Evolutionary conservation across 1,140 invertebrate genomes (phyloP).

Genomic region (Bombus polaris): DNA sequence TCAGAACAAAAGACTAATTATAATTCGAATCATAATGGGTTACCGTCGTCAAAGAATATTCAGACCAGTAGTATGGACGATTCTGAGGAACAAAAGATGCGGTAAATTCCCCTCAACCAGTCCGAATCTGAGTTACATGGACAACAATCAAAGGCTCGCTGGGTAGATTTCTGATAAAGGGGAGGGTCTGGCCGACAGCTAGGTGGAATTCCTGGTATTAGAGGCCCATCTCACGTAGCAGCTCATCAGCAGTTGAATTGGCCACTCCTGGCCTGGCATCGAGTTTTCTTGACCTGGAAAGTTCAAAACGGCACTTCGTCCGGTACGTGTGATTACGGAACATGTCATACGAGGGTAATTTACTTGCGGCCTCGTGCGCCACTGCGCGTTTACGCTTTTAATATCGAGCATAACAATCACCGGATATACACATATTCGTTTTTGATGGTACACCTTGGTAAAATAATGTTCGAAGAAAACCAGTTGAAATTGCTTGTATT

Average conservation of each 20-base stretch:
- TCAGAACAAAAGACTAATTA: background rate
- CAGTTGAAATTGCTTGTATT: background rate
- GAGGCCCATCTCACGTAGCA: constrained; percentile 69
- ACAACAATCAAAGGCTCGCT: constrained; percentile 49
- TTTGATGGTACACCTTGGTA: background rate
- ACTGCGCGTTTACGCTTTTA: constrained; percentile 4
- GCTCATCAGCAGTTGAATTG: constrained; percentile 67
- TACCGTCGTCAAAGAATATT: background rate
- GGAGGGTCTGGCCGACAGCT: constrained; percentile 38
- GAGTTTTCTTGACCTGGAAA: constrained; percentile 70
- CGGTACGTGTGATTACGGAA: constrained; percentile 46
- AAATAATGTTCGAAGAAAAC: background rate
- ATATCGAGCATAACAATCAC: background rate
- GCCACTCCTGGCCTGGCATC: constrained; percentile 62
- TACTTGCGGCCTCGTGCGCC: constrained; percentile 8
- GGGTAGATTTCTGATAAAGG: constrained; percentile 44
- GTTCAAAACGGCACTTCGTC: constrained; percentile 57
- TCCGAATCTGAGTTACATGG: constrained; percentile 35
- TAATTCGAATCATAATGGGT: background rate
- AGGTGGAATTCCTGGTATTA: constrained; percentile 62
- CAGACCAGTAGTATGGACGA: background rate
- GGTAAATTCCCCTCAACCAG: constrained; percentile 23
- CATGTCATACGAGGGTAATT: constrained; percentile 48
- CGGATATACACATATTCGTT: too few species aligned
- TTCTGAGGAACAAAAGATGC: background rate